Evolutionary conservation across 1,140 invertebrate genomes (phyloP), one percentile per base, ranked within the genome.

Genomic region (Drosophila busckii): DNA sequence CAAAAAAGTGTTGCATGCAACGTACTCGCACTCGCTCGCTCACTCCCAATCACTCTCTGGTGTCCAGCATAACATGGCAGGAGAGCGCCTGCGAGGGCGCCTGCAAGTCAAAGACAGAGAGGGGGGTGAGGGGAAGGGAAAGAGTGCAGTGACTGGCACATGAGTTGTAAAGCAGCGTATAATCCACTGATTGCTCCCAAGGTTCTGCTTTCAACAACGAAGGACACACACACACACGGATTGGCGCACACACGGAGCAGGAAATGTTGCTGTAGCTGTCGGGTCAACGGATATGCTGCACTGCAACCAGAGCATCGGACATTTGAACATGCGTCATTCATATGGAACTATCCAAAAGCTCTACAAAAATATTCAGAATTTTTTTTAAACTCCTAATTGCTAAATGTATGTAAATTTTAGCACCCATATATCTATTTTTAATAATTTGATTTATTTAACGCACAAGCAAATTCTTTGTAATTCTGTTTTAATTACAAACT

Each of bases 111-210:
- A 22, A 3, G 5, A 16, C 6, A 15, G 29, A 16, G 13, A 10
- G 7, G 10, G 29, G 28, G 4, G 5, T 16, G 13, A 34, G n/a
- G 1, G 10, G 9, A n/a, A 17, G 15, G 7, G 29, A 12, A 19
- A 16, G 5, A 32, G 15, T 38, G 8, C 20, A 25, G 44, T 48
- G 34, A 46, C 38, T 35, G 16, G 4, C 44, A 46, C 15, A 46
- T 31, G 20, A 59, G 46, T 58, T 54, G 71, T 69, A 56, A 80
- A 60, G 75, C 60, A 70, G 69, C 65, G 55, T 41, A 70, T 73
- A 80, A 82, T 82, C 64, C 75, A 69, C 65, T 75, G 75, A 82
- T 82, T 82, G 69, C 69, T 82, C 75, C 75, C 75, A 82, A 82
- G 75, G 70, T 75, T 82, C 69, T 66, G 76, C 70, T 75, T 82